phyloP scores from a whole-genome alignment of 2,113 vertebrate genomes.

The Dasyprocta punctata region DNA sequence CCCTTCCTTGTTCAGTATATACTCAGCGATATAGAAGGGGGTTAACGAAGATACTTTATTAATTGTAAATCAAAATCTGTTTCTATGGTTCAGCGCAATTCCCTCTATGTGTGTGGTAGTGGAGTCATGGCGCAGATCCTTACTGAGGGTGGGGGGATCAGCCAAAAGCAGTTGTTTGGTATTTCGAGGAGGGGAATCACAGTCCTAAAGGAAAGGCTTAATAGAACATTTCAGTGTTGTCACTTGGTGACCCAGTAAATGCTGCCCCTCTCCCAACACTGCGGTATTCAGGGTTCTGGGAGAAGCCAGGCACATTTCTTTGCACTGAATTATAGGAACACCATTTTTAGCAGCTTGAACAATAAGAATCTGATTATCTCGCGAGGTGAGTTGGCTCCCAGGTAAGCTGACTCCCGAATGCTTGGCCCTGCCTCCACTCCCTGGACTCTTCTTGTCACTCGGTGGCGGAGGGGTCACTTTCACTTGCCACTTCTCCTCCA shows the following conservation, averaged over 20 bases:
- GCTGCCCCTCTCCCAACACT: neutral
- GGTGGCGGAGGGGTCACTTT: neutral
- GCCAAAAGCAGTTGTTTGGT: fast-evolving
- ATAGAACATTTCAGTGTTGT: neutral
- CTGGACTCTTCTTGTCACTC: neutral
- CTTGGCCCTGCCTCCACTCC: neutral
- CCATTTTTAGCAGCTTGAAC: neutral
- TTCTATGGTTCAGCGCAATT: neutral
- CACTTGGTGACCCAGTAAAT: neutral
- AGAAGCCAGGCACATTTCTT: neutral
- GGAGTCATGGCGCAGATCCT: neutral
- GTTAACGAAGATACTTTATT: neutral
- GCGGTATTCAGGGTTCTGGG: neutral
- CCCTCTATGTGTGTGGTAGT: neutral
- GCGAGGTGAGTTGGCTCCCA: neutral
- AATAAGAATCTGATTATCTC: neutral
- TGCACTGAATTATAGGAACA: neutral
- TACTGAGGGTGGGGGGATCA: neutral
- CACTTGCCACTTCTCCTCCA: neutral
- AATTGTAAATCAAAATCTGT: neutral
- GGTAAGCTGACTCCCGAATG: neutral
- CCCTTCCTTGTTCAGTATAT: neutral
- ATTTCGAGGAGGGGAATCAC: neutral
- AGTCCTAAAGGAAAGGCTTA: neutral
- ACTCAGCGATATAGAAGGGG: neutral